phyloP scores from a whole-genome alignment of 2,797 vertebrate genomes.

The Rhinoraja longicauda region DNA sequence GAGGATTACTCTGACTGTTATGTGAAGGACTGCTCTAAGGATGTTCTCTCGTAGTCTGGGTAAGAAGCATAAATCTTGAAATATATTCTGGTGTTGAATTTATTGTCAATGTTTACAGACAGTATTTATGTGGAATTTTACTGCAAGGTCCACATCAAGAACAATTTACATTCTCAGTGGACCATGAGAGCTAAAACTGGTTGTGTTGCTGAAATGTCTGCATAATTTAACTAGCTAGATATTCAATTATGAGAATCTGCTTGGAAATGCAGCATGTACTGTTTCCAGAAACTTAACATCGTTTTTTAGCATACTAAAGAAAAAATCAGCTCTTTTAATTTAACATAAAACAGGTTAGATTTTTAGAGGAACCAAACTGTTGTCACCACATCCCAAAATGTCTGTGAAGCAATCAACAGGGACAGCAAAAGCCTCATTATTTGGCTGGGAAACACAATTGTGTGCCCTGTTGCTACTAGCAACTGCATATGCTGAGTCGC shows the following conservation, averaged over 20 bases:
- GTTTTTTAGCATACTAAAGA: neutral
- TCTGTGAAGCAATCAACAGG: constrained; percentile 35
- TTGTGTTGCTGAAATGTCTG: neutral
- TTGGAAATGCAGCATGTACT: neutral
- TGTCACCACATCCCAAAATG: constrained; percentile 10
- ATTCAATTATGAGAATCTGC: neutral
- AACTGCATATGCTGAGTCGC: constrained; percentile 54
- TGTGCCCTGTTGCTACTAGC: constrained; percentile 67
- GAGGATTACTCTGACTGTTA: constrained; percentile 58
- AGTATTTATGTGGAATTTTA: constrained; percentile 16
- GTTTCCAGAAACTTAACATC: neutral
- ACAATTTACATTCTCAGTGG: neutral
- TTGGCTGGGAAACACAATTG: constrained; percentile 42
- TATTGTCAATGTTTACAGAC: neutral
- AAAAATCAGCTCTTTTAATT: neutral
- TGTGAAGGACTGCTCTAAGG: constrained; percentile 57
- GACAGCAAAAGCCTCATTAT: constrained; percentile 3
- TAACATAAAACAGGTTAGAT: neutral
- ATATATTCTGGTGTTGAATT: constrained; percentile 10
- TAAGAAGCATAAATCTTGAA: constrained; percentile 53
- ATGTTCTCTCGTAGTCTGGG: constrained; percentile 64
- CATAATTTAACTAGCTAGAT: neutral
- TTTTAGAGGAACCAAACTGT: neutral
- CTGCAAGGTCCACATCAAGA: neutral
- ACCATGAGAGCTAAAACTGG: neutral